A percentile compares a stretch with the other conserved stretches of the same genome.
Conservation (phyloP, 2,888 invertebrate genomes). For the Anoncus sp. region DNA sequence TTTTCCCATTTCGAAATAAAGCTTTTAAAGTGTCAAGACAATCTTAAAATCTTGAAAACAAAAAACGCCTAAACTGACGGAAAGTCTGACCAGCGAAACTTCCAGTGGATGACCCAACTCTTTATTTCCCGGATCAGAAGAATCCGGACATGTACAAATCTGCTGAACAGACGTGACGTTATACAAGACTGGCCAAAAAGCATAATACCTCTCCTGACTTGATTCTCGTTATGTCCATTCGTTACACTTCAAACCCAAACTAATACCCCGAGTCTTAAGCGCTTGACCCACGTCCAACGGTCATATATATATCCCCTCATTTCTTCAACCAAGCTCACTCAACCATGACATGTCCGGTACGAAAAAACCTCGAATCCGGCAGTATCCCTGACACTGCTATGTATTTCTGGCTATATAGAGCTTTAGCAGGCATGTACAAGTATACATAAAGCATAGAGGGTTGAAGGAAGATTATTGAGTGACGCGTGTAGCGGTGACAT, state of each 20-base stretch:
- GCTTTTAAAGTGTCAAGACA: too few relatives aligned
- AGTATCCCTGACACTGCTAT: constrained; percentile 15
- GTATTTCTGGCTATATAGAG: not conserved
- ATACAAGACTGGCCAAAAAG: constrained; percentile 1
- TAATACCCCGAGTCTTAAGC: constrained; percentile 53
- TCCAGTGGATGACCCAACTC: too few relatives aligned
- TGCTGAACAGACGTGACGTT: not conserved
- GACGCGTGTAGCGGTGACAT: constrained; percentile 52
- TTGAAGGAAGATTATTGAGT: constrained; percentile 60
- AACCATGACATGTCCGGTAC: constrained; percentile 2
- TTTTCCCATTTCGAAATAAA: too few relatives aligned
- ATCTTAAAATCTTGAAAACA: too few relatives aligned
- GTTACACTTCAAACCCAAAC: constrained; percentile 42
- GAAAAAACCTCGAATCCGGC: constrained; percentile 35
- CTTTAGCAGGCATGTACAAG: too few relatives aligned
- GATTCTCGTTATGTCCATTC: constrained; percentile 21
- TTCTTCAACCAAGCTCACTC: constrained; percentile 9
- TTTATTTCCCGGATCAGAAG: too few relatives aligned
- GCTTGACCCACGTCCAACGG: constrained; percentile 56
- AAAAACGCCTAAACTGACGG: too few relatives aligned
- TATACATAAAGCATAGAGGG: not conserved
- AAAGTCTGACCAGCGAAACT: too few relatives aligned
- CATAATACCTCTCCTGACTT: not conserved
- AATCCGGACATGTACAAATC: too few relatives aligned
- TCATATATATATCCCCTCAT: constrained; percentile 18